Evolutionary conservation across 2,113 vertebrate genomes (phyloP).

Genomic region (Macquaria ambigua): DNA sequence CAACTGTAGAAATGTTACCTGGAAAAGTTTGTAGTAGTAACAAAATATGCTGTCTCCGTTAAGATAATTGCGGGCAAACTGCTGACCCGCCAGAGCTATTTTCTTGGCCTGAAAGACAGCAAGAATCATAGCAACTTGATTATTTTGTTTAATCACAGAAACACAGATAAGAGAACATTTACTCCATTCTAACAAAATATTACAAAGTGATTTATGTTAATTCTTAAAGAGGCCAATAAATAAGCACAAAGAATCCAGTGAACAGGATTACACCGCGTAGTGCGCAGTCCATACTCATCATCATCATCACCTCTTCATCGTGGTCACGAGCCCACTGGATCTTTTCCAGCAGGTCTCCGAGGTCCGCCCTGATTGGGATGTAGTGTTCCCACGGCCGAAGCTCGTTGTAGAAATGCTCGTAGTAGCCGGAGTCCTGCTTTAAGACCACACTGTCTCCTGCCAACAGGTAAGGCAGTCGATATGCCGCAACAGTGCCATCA

Average conservation of each 20-base stretch:
- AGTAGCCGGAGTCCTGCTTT: conserved; percentile 97
- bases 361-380: conserved; percentile 92
- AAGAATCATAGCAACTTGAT: not conserved
- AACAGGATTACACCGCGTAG: not conserved
- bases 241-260: not conserved
- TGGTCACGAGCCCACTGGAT: conserved; percentile 95
- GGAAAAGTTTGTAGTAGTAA: conserved; percentile 96
- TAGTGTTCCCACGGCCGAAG: conserved; percentile 95
- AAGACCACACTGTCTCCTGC: conserved; percentile 95
- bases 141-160: not conserved
- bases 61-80: conserved; percentile 93
- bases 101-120: conserved; percentile 86
- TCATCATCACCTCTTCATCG: conserved; percentile 89
- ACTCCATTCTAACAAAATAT: not conserved
- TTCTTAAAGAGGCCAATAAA: not conserved
- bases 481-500: conserved; percentile 97
- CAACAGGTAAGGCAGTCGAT: conserved; percentile 94
- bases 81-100: conserved; percentile 92
- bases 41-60: conserved; percentile 96
- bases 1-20: conserved; percentile 83
- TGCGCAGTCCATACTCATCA: not conserved
- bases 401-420: conserved; percentile 96
- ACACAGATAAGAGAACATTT: not conserved
- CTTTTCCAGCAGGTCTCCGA: conserved; percentile 94
- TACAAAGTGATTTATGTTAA: not conserved